phyloP scores from a whole-genome alignment of 2,113 vertebrate species.

The Cairina moschata region DNA sequence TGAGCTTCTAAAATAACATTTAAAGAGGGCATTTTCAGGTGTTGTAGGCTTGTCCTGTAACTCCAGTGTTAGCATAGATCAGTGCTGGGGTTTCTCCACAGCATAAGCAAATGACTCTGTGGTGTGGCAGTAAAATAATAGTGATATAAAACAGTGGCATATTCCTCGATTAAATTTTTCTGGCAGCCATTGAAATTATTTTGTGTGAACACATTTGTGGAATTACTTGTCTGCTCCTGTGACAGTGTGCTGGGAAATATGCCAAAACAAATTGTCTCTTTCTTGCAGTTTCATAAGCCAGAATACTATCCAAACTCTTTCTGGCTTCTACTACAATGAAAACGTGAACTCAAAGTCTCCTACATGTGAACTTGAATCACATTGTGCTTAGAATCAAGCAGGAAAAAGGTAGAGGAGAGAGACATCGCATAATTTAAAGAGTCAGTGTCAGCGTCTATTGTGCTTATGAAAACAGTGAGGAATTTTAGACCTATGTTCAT shows the following conservation, averaged over 20 bases:
- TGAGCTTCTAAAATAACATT: background rate
- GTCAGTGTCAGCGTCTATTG: background rate
- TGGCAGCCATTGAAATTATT: slow-evolving; percentile 36
- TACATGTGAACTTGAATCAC: background rate
- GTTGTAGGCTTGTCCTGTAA: background rate
- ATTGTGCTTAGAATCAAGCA: background rate
- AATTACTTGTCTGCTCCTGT: slow-evolving; percentile 25
- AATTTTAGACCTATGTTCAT: background rate
- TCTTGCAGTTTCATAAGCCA: background rate
- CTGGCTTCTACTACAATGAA: background rate
- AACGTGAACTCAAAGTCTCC: background rate
- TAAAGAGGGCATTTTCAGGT: background rate
- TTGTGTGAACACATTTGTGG: slow-evolving; percentile 40
- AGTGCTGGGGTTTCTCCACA: background rate
- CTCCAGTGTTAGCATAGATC: background rate
- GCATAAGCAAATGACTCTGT: background rate
- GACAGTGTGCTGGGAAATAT: background rate
- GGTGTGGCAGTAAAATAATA: background rate
- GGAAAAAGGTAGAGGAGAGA: background rate
- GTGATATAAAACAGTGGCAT: background rate
- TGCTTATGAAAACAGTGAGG: background rate
- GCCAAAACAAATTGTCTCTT: background rate
- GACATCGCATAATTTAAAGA: background rate
- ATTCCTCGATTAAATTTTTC: slow-evolving; percentile 25
- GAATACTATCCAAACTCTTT: background rate